These are phyloP conservation scores for Phylloscopus trochiloides DNA, from an alignment of 2,113 vertebrate genomes.

Conservation along the genomic window DNA sequence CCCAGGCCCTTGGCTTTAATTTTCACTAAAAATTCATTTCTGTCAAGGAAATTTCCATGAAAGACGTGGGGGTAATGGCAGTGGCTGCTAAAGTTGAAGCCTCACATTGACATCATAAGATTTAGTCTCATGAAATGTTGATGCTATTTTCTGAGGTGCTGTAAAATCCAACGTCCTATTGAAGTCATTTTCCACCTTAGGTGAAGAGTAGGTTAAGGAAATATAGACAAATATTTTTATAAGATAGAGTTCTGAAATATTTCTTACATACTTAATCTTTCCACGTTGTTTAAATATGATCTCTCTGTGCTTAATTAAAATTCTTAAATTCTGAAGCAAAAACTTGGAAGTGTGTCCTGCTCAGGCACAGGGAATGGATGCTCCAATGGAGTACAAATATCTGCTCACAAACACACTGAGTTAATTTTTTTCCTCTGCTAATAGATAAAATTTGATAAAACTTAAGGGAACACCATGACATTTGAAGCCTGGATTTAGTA, in stretches of 20 bases:
- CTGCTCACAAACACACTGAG: neutral
- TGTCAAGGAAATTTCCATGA: neutral
- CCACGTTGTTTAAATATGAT: neutral
- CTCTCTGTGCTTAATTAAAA: neutral
- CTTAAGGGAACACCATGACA: neutral
- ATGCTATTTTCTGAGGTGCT: neutral
- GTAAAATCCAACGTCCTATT: neutral
- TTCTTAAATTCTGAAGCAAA: neutral
- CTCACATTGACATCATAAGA: neutral
- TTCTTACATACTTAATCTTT: neutral
- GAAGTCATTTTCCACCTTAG: neutral
- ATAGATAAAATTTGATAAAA: neutral
- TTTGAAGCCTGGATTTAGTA: neutral
- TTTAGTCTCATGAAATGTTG: neutral
- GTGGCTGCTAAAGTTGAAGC: neutral
- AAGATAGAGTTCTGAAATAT: neutral
- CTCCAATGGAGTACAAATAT: neutral
- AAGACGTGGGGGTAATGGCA: neutral
- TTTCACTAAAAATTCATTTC: neutral
- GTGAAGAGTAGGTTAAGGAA: neutral
- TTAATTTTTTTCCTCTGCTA: neutral
- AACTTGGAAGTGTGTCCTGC: neutral
- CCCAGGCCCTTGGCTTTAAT: neutral
- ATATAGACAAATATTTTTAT: neutral
- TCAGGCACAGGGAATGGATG: rapidly evolving